These are phyloP conservation scores for Parambassis ranga DNA, from an alignment of 2,797 vertebrate species.

Conservation along the genomic window DNA sequence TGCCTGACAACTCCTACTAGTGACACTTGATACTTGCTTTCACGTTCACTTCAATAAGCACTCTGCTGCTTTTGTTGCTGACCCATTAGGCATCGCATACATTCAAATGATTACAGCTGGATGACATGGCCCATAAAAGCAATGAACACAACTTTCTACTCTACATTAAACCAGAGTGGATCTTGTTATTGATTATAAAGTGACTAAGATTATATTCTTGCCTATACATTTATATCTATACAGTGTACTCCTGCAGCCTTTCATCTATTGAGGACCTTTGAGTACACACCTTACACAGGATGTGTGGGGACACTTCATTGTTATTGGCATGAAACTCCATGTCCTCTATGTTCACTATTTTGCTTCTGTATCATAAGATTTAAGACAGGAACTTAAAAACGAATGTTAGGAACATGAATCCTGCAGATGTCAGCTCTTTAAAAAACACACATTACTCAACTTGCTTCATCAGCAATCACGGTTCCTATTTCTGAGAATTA, in stretches of 20 bases:
- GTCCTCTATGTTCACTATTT: constrained; percentile 33
- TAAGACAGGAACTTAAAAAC: background rate
- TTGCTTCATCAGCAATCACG: background rate
- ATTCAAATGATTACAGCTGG: constrained; percentile 37
- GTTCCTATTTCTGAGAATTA: too few species aligned
- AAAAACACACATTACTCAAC: background rate
- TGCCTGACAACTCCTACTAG: constrained; percentile 26
- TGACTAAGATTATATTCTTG: background rate
- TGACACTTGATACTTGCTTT: constrained; percentile 62
- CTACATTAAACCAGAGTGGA: background rate
- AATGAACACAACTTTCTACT: constrained; percentile 18
- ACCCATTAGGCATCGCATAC: constrained; percentile 46
- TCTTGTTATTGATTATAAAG: background rate
- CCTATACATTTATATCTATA: too few species aligned
- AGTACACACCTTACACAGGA: constrained; percentile 38
- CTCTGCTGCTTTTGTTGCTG: constrained; percentile 56
- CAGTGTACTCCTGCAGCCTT: constrained; percentile 25
- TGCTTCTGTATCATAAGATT: constrained; percentile 14
- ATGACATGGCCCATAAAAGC: constrained; percentile 10
- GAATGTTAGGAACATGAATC: background rate
- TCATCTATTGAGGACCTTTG: constrained; percentile 31
- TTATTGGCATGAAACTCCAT: constrained; percentile 34
- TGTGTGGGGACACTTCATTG: constrained; percentile 56
- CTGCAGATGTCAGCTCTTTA: background rate
- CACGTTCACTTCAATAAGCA: constrained; percentile 48